Base-by-base conservation (phyloP, 2,113 vertebrate genomes). In the Ochotona curzoniae region DNA sequence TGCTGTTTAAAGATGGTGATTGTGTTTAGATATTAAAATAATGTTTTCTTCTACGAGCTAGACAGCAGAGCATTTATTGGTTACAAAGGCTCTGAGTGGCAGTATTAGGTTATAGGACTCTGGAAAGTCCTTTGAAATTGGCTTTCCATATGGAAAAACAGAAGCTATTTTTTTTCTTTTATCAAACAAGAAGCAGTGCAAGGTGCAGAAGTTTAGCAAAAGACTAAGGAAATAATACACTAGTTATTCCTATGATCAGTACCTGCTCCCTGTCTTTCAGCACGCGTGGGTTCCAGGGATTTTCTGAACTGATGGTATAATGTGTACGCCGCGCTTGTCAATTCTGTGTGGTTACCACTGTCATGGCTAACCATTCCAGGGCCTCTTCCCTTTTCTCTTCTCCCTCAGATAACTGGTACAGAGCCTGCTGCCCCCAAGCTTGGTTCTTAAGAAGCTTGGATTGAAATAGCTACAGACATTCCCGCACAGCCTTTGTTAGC, bases 1-100 rank as follows among this genome's bases (percentile, higher is more conserved):
- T 90, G 23, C 84, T 84, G 35, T 95, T 95, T 87, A 92, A 93
- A 90, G 83, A 75, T 96, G 91, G 94, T 93, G 86, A 94, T 89
- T 90, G 73, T 92, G 94, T 87, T 83, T 93, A 81, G 78, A 75
- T 44, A 57, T 71, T 87, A 87, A 63, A 96, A 97, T 95, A 9
- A 83, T 78, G 9, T 89, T 80, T 86, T 96, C 73, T 76, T 79
- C 25, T 83, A 28, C 78, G 93, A 91, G 81, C 66, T 32, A 64
- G 93, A 90, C 89, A 93, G 47, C 76, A 87, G 94, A 81, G 96
- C 83, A 82, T 63, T 87, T 78, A 81, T 74, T 82, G 49, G 38
- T 54, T 95, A 87, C 64, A 94, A 95, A 91, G 60, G 73, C 81
- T 93, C 10, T 69, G 47, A 51, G 44, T 73, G 81, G 32, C 93